These are phyloP conservation scores for Hydroisotoma schaefferi DNA, from an alignment of 2,888 invertebrate species.

Conservation along the genomic window DNA sequence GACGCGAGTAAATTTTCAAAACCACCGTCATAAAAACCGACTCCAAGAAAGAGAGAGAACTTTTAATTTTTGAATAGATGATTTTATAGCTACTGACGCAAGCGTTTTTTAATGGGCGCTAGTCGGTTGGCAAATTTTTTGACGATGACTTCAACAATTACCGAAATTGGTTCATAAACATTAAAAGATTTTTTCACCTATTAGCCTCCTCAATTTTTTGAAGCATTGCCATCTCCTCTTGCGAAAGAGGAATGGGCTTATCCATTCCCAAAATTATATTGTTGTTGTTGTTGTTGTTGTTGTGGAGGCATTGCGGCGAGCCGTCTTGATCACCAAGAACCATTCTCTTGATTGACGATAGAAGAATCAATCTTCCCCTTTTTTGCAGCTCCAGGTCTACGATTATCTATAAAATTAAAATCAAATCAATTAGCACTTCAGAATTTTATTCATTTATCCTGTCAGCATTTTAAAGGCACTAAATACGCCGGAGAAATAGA, in stretches of 20 bases:
- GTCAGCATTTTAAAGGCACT: too few relatives aligned
- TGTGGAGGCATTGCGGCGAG: slow-evolving; percentile 43
- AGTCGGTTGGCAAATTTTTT: too few relatives aligned
- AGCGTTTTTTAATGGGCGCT: too few relatives aligned
- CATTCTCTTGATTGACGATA: slow-evolving; percentile 38
- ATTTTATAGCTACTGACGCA: too few relatives aligned
- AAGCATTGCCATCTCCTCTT: slow-evolving; percentile 80
- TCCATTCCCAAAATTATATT: slow-evolving; percentile 46
- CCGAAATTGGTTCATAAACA: neutral
- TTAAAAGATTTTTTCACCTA: slow-evolving; percentile 56
- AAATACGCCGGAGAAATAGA: too few relatives aligned
- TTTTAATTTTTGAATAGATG: too few relatives aligned
- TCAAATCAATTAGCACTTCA: too few relatives aligned
- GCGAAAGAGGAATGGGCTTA: slow-evolving; percentile 49
- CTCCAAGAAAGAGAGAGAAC: too few relatives aligned
- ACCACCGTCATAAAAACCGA: too few relatives aligned
- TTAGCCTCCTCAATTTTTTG: slow-evolving; percentile 96
- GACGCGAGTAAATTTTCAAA: too few relatives aligned
- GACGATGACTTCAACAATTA: too few relatives aligned
- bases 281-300: slow-evolving; percentile 45
- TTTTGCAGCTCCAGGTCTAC: slow-evolving; percentile 7
- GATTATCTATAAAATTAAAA: slow-evolving; percentile 4
- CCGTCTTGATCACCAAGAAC: slow-evolving; percentile 43
- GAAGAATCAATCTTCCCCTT: slow-evolving; percentile 9
- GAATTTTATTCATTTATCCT: too few relatives aligned